phyloP scores from a whole-genome alignment of 2,113 vertebrate species.

The Puffinus mauretanicus region DNA sequence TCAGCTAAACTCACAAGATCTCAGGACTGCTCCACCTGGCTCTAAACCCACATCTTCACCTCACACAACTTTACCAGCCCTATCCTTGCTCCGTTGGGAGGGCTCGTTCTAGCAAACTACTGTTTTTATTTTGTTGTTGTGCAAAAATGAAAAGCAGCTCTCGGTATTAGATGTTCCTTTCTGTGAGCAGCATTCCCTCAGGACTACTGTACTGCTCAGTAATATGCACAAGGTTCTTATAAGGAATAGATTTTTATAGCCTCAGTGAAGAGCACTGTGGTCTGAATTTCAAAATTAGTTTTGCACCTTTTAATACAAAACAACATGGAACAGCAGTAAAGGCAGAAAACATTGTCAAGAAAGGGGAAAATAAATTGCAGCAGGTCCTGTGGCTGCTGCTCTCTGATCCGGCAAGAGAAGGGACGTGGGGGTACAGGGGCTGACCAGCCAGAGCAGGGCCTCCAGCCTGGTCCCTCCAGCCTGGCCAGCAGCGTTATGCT shows the following conservation, averaged over 20 bases:
- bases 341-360: background rate
- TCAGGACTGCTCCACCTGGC: background rate
- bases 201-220: background rate
- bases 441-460: background rate
- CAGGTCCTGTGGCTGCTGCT: background rate
- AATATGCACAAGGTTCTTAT: background rate
- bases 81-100: background rate
- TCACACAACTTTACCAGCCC: background rate
- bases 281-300: background rate
- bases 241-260: background rate
- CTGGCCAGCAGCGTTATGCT: rapidly evolving
- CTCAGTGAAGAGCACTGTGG: background rate
- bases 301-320: background rate
- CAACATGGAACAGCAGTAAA: background rate
- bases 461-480: background rate
- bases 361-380: background rate
- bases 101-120: background rate
- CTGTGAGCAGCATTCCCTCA: background rate
- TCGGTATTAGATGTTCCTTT: background rate
- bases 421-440: background rate
- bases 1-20: background rate
- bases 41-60: background rate
- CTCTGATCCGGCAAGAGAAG: background rate
- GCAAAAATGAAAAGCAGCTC: background rate
- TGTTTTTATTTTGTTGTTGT: background rate